phyloP scores from a whole-genome alignment of 2,113 vertebrate species.

The Misgurnus mizolepis region DNA sequence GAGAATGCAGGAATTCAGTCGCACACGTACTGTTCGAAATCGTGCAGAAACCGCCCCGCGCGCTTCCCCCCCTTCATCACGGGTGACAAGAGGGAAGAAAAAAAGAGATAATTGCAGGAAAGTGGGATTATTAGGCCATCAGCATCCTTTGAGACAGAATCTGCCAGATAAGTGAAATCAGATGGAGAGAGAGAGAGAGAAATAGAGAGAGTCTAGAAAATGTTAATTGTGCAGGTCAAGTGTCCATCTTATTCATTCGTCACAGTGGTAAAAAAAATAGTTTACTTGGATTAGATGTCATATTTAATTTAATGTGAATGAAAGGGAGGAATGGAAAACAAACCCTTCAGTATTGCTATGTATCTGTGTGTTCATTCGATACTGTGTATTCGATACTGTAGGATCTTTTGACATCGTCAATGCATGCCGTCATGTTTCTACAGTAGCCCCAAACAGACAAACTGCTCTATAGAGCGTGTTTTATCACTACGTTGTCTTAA shows the following conservation, averaged over 20 bases:
- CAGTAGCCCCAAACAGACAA: no score
- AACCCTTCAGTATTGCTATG: no score
- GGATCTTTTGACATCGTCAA: no score
- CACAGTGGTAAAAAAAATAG: no score
- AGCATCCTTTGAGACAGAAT: slow-evolving; percentile 33
- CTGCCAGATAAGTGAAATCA: slow-evolving; percentile 31
- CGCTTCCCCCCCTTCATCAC: slow-evolving; percentile 16
- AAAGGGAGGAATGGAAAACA: no score
- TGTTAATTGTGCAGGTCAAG: not conserved
- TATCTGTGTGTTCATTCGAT: no score
- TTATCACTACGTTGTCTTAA: no score
- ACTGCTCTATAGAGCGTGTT: no score
- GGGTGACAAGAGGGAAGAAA: not conserved
- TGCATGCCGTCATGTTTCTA: no score
- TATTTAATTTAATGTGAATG: no score
- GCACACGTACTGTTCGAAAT: not conserved
- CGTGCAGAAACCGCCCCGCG: not conserved
- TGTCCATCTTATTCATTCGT: not conserved
- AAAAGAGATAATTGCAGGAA: slow-evolving; percentile 42
- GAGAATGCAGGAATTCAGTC: slow-evolving; percentile 25
- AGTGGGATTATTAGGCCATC: slow-evolving; percentile 39
- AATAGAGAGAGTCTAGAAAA: not conserved
- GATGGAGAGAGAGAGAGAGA: slow-evolving; percentile 41
- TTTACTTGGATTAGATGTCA: no score
- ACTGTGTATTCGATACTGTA: no score